Evolutionary conservation across 2,888 invertebrate species (phyloP).

Genomic region (Halictus quadricinctus): DNA sequence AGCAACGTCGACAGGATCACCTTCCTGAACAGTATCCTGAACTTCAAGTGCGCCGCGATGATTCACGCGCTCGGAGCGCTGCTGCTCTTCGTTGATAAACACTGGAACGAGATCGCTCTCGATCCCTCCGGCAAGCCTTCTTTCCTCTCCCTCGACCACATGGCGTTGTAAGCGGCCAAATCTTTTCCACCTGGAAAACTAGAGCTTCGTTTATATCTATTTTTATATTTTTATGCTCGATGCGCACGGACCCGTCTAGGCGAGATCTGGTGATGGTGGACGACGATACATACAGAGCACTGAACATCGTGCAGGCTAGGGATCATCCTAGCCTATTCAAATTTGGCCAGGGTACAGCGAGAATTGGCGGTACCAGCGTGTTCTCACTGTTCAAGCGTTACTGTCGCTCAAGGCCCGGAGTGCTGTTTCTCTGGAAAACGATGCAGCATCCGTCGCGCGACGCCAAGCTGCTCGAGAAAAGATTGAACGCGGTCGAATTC

Average conservation of each 20-base stretch:
- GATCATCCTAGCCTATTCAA: slow-evolving; percentile 90
- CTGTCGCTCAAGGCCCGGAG: slow-evolving; percentile 88
- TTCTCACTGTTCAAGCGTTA: slow-evolving; percentile 87
- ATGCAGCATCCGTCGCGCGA: slow-evolving; percentile 89
- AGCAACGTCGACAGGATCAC: slow-evolving; percentile 84
- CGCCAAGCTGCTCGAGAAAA: slow-evolving; percentile 84
- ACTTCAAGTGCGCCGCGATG: slow-evolving; percentile 86
- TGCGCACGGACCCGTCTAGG: slow-evolving; percentile 79
- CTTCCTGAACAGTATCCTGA: slow-evolving; percentile 86
- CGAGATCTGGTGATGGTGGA: slow-evolving; percentile 88
- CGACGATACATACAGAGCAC: slow-evolving; percentile 88
- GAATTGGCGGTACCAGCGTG: slow-evolving; percentile 89
- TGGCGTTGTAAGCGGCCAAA: slow-evolving; percentile 56
- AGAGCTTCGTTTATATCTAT: neutral
- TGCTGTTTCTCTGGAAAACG: slow-evolving; percentile 86
- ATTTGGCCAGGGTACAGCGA: slow-evolving; percentile 84
- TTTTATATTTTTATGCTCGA: neutral
- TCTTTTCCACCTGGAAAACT: neutral
- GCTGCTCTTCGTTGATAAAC: slow-evolving; percentile 87
- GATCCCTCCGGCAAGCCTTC: slow-evolving; percentile 81
- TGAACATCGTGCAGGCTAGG: slow-evolving; percentile 90
- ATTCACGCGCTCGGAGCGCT: slow-evolving; percentile 89
- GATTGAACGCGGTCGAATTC: slow-evolving; percentile 89
- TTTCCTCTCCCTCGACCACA: slow-evolving; percentile 47
- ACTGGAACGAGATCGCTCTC: slow-evolving; percentile 84